These are phyloP conservation scores for Apamea monoglypha DNA, from an alignment of 2,888 invertebrate species.

Conservation along the genomic window DNA sequence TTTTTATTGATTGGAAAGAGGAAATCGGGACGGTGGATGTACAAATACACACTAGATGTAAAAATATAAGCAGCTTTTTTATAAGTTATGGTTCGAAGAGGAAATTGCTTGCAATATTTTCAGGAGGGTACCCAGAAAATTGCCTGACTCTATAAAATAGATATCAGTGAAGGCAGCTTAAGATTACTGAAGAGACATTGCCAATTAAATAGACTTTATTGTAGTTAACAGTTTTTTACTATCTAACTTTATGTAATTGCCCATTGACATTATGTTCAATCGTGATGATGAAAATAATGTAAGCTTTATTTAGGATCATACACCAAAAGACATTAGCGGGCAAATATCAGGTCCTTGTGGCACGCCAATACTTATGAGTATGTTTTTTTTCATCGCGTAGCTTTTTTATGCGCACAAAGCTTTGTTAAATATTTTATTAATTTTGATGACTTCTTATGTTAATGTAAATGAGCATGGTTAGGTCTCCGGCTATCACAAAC, in stretches of 20 bases:
- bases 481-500: conserved; percentile 18
- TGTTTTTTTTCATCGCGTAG: conserved; percentile 26
- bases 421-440: conserved; percentile 40
- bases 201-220: conserved; percentile 54
- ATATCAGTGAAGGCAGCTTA: conserved; percentile 51
- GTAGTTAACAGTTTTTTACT: conserved; percentile 35
- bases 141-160: conserved; percentile 40
- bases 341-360: conserved; percentile 70
- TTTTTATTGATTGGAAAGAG: conserved; percentile 84
- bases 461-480: conserved; percentile 33
- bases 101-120: conserved; percentile 75
- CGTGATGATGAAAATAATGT: conserved; percentile 13
- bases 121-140: conserved; percentile 55
- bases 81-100: conserved; percentile 70
- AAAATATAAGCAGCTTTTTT: conserved; percentile 83
- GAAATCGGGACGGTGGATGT: conserved; percentile 90
- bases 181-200: conserved; percentile 61
- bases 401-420: conserved; percentile 36
- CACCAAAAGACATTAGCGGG: conserved; percentile 55
- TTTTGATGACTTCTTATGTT: conserved; percentile 44
- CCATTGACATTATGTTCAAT: conserved; percentile 22
- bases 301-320: conserved; percentile 35
- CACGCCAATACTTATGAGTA: conserved; percentile 58
- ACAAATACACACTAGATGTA: conserved; percentile 82
- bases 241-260: conserved; percentile 29